These are phyloP conservation scores for Hoplostethus mediterraneus DNA, from an alignment of 2,797 vertebrate genomes.

Conservation along the genomic window DNA sequence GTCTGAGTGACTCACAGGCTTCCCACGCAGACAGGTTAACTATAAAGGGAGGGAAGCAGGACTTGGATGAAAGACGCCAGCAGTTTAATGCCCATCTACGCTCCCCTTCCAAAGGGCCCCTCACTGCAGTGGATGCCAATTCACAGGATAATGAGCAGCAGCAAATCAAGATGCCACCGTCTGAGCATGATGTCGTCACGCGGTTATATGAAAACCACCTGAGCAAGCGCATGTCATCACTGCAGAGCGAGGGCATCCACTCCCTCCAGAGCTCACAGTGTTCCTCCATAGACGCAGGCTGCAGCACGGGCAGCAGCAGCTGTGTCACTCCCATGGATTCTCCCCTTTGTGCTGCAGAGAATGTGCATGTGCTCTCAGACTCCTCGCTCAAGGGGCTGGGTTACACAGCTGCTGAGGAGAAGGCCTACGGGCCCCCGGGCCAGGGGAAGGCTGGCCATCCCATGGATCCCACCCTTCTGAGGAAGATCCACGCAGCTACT, in stretches of 20 bases:
- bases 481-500: conserved; percentile 90
- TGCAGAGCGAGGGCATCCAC: conserved; percentile 94
- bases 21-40: conserved; percentile 85
- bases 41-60: conserved; percentile 83
- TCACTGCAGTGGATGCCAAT: conserved; percentile 79
- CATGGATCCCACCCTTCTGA: conserved; percentile 88
- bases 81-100: conserved; percentile 80
- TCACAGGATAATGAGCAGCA: conserved; percentile 83
- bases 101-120: conserved; percentile 88
- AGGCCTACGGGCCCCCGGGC: conserved; percentile 83
- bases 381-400: conserved; percentile 86
- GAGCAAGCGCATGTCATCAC: conserved; percentile 94
- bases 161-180: conserved; percentile 81
- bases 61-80: conserved; percentile 85
- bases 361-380: conserved; percentile 89
- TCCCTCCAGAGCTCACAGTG: conserved; percentile 96
- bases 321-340: conserved; percentile 95
- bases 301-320: conserved; percentile 93
- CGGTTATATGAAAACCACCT: conserved; percentile 92
- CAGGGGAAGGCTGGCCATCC: conserved; percentile 86
- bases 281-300: conserved; percentile 96
- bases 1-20: conserved; percentile 83
- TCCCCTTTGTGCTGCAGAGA: conserved; percentile 90
- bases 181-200: conserved; percentile 87
- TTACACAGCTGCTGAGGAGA: conserved; percentile 89